Evolutionary conservation across 1,140 invertebrate genomes (phyloP), one percentile per base, ranked within the genome.

Genomic region (Oryctes rhinoceros): DNA sequence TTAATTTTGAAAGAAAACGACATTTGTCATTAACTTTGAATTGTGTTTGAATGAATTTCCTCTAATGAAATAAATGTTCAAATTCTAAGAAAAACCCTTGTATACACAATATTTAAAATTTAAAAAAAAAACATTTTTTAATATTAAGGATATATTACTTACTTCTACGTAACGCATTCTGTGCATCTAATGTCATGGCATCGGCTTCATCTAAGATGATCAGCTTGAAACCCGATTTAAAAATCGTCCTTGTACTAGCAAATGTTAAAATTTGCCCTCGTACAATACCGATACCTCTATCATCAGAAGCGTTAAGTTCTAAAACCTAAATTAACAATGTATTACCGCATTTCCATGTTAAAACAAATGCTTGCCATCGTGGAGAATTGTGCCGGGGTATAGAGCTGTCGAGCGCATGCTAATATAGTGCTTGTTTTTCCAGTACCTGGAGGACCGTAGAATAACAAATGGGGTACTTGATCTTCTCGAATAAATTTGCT

Each of bases 121-220:
- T 30, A 30, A 30, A 30, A 30, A 30, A 30, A 44, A 44, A 10
- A 10, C 39, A 44, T n/a, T 44, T 44, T 44, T 5, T 44, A 44
- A 44, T 7, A 44, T 7, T 5, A 78, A 30, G 24, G 62, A 7
- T 67, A 80, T 49, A 83, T 0, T 78, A 88, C 90, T 91, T 91
- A 97, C 96, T 97, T 93, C 98, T 93, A 84, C 98, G 91, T 2
- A 99, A 89, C 44, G 98, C 98, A 93, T 99, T 99, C 88, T 99
- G 99, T 4, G 99, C 99, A 93, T 99, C 98, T 87, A 97, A 96
- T 3, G 99, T 99, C 99, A 99, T 99, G 2, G 98, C 97, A 92
- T 99, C 99, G 10, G 98, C 98, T 92, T 99, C 99, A 92, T 99
- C 99, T 11, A 99, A 88, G 83, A 99, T 99, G 65, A 99, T 96